A percentile compares a stretch with the other conserved stretches of the same genome.
These are phyloP conservation scores for Amphiduros pacificus DNA, from an alignment of 2,888 invertebrate genomes.

Conservation along the genomic window DNA sequence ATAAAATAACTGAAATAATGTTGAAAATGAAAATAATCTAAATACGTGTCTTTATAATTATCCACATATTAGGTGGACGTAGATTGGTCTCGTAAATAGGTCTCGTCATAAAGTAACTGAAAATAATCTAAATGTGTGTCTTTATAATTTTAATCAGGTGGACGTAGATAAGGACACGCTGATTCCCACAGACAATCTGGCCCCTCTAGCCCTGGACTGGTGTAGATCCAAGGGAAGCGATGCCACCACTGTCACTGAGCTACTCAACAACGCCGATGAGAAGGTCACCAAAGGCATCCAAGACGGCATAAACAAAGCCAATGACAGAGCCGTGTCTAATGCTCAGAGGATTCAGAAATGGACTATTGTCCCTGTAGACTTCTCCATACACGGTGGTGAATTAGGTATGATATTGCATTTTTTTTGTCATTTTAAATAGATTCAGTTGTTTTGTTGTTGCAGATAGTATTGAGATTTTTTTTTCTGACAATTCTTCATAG, in stretches of 20 bases:
- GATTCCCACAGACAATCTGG: slow-evolving; percentile 73
- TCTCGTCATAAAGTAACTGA: too few species aligned
- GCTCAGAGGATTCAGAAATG: slow-evolving; percentile 89
- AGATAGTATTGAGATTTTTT: too few species aligned
- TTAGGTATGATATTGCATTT: too few species aligned
- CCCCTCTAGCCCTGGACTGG: slow-evolving; percentile 70
- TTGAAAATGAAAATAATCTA: too few species aligned
- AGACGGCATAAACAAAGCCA: slow-evolving; percentile 70
- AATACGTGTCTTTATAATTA: too few species aligned
- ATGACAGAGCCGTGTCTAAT: slow-evolving; percentile 78
- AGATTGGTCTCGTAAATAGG: too few species aligned
- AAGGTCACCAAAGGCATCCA: slow-evolving; percentile 75
- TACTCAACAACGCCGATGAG: slow-evolving; percentile 36
- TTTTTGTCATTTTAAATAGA: too few species aligned
- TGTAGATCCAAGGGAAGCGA: slow-evolving; percentile 49
- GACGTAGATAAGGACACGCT: slow-evolving; percentile 69
- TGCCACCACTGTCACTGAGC: slow-evolving; percentile 72
- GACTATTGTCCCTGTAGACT: slow-evolving; percentile 79
- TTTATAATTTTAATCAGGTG: slow-evolving; percentile 62
- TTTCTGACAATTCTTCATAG: too few species aligned
- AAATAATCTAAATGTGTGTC: too few species aligned
- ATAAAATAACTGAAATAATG: too few species aligned
- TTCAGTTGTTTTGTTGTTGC: too few species aligned
- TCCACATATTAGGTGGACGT: too few species aligned
- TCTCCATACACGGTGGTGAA: slow-evolving; percentile 84